Evolutionary conservation across 2,888 invertebrate species (phyloP).

Genomic region (Polylopha cassiicola): DNA sequence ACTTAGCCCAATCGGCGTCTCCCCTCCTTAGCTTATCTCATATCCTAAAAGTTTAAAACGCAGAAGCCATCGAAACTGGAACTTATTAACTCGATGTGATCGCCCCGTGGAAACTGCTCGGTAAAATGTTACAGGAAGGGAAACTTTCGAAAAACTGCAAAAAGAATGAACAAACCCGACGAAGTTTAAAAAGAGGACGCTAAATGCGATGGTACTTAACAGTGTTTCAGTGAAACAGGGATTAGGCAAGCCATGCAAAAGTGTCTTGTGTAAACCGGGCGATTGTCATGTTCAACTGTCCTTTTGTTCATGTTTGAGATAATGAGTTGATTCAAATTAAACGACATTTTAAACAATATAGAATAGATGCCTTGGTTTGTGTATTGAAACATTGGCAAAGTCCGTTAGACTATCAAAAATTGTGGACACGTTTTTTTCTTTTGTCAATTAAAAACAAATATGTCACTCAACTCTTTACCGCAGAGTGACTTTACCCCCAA

Average conservation of each 20-base stretch:
- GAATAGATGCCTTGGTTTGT: too few relatives aligned
- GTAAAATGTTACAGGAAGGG: slow-evolving; percentile 74
- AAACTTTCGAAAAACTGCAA: slow-evolving; percentile 69
- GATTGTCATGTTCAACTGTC: slow-evolving; percentile 2
- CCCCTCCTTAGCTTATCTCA: slow-evolving; percentile 74
- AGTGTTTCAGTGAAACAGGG: slow-evolving; percentile 32
- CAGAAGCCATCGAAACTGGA: slow-evolving; percentile 72
- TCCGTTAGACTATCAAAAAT: too few relatives aligned
- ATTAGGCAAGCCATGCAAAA: slow-evolving; percentile 11
- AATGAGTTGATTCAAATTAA: too few relatives aligned
- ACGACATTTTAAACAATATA: too few relatives aligned
- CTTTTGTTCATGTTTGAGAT: slow-evolving; percentile 3
- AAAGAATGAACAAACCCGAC: slow-evolving; percentile 53
- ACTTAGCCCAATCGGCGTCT: slow-evolving; percentile 71
- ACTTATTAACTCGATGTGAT: slow-evolving; percentile 78
- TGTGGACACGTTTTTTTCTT: too few relatives aligned
- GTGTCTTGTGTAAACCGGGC: slow-evolving; percentile 4
- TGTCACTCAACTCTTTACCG: too few relatives aligned
- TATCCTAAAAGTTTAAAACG: slow-evolving; percentile 77
- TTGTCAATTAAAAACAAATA: too few relatives aligned
- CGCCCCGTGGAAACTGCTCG: slow-evolving; percentile 68
- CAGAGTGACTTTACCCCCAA: too few relatives aligned
- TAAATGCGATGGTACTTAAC: slow-evolving; percentile 67
- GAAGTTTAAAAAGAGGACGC: slow-evolving; percentile 70
- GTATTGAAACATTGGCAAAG: too few relatives aligned